Conservation (phyloP, 2,888 invertebrate species). For the Temnothorax rugatulus region DNA sequence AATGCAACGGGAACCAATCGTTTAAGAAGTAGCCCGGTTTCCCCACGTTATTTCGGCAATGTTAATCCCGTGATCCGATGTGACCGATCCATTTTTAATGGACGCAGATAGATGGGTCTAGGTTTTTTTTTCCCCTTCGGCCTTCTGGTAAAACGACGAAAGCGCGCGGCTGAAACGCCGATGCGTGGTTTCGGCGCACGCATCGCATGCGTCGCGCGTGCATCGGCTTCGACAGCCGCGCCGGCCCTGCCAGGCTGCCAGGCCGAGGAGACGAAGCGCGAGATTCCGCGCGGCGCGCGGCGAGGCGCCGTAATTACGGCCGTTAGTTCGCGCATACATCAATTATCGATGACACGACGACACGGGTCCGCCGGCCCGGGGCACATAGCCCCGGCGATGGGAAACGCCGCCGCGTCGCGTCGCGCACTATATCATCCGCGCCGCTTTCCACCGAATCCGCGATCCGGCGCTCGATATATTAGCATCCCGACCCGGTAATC, state of each 20-base stretch:
- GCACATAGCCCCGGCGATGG: slow-evolving; percentile 71
- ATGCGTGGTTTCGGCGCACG: not conserved
- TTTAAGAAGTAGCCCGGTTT: not conserved
- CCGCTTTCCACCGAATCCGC: slow-evolving; percentile 50
- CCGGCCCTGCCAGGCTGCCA: slow-evolving; percentile 20
- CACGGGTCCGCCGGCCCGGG: slow-evolving; percentile 79
- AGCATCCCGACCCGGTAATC: slow-evolving; percentile 27
- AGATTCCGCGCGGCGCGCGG: slow-evolving; percentile 80
- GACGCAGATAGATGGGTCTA: slow-evolving; percentile 24
- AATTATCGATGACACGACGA: slow-evolving; percentile 85
- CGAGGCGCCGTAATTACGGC: slow-evolving; percentile 79
- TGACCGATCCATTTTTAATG: slow-evolving; percentile 48
- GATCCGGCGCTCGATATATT: slow-evolving; percentile 47
- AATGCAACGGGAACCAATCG: not conserved
- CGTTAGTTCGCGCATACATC: slow-evolving; percentile 85
- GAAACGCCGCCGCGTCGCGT: slow-evolving; percentile 19
- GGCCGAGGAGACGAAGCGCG: slow-evolving; percentile 66
- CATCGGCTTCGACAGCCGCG: slow-evolving; percentile 14
- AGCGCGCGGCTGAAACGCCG: not conserved
- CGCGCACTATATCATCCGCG: slow-evolving; percentile 55
- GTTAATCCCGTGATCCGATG: slow-evolving; percentile 16
- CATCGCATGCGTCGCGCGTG: slow-evolving; percentile 32
- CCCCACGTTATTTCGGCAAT: not conserved
- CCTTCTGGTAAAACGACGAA: not conserved
- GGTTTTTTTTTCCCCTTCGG: not conserved